Evolutionary conservation across 2,888 invertebrate genomes (phyloP).

Genomic region (Chymomyza procnemis): DNA sequence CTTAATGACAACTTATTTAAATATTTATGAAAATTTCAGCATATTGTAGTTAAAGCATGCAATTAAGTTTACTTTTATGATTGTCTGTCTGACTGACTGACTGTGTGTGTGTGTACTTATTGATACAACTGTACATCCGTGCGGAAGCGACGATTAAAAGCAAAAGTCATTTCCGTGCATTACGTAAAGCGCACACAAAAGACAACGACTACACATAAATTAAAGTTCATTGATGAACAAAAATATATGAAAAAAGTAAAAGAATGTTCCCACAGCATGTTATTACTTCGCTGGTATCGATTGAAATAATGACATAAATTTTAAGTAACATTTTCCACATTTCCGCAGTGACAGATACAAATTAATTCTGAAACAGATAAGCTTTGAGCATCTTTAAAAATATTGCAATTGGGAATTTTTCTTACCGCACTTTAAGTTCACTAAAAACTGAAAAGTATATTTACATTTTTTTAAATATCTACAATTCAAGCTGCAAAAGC

Average conservation of each 20-base stretch:
- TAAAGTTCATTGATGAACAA: conserved; percentile 47
- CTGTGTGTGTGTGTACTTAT: conserved; percentile 19
- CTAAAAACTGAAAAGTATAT: too few species aligned
- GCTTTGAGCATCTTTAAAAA: neutral
- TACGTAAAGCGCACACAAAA: conserved; percentile 41
- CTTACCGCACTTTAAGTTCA: too few species aligned
- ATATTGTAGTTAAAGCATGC: conserved; percentile 56
- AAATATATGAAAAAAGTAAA: too few species aligned
- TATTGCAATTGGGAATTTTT: too few species aligned
- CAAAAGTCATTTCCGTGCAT: conserved; percentile 68
- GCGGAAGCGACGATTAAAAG: conserved; percentile 31
- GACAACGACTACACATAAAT: conserved; percentile 49
- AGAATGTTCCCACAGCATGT: too few species aligned
- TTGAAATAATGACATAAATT: neutral
- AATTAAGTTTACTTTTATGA: conserved; percentile 31
- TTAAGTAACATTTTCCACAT: neutral
- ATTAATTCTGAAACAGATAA: neutral
- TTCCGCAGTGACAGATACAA: neutral
- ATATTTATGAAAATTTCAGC: conserved; percentile 54
- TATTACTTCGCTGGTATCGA: neutral
- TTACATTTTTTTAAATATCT: too few species aligned
- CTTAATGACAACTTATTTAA: conserved; percentile 27
- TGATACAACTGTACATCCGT: too few species aligned
- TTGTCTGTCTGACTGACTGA: conserved; percentile 32
- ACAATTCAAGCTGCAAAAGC: too few species aligned